Evolutionary conservation across 2,888 invertebrate species (phyloP), one percentile per base, ranked within the genome.

Genomic region (Drosophila paranaensis): DNA sequence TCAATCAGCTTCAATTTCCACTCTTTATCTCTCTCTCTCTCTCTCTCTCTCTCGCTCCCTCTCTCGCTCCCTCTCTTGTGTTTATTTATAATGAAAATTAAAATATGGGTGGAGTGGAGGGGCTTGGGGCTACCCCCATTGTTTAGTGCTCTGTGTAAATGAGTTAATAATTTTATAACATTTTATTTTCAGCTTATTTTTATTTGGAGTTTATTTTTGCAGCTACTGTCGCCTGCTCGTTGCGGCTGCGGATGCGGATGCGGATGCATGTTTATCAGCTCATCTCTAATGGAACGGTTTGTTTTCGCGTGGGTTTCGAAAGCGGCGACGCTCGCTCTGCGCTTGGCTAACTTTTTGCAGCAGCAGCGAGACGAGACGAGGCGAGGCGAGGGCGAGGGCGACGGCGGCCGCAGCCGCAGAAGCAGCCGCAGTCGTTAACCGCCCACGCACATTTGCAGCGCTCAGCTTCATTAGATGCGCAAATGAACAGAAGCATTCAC

Each of bases 201-300:
- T 4, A 46, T 46, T 46, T 25, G 6, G 14, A 14, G 0, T 25
- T 35, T 6, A 10, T 25, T 25, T 45, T 45, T 25, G 11, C 13
- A 20, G 20, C 20, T 20, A 13, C 25, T 35, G 57, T 68, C 57
- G 69, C 57, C 69, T 57, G 69, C 13, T n/a, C 27, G 25, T 27
- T 53, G 39, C 43, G 46, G 43, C 45, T 64, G 39, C 43, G 46
- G 43, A 40, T 64, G 20, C 20, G 46, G 43, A 40, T 64, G 60
- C 43, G 46, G 43, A 40, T 64, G 60, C 88, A 74, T 79, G 80
- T 88, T 88, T 77, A 79, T 74, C 88, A 86, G 86, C 86, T 83
- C 88, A 83, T 86, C 83, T 88, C 88, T 83, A 88, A 83, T 83
- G 83, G 73, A 88, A 82, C 86, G 86, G 86, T 88, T 82, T 88